Evolutionary conservation across 2,888 invertebrate genomes (phyloP), one percentile per base, ranked within the genome.

Genomic region (Drosophila antonietae): DNA sequence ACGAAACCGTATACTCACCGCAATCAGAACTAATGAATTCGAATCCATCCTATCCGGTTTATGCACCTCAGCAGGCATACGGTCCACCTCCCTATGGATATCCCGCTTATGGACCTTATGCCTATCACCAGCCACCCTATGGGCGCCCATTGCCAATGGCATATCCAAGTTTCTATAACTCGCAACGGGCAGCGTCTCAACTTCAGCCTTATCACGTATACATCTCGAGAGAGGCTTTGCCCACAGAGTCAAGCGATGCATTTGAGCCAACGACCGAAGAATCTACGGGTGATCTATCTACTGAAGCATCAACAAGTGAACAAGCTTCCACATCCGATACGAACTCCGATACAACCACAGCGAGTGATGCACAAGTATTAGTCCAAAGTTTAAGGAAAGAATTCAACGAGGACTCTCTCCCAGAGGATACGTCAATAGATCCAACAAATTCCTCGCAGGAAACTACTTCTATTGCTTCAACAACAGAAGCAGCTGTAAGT

Each of bases 141-240:
- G 37, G 65, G 35, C 53, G 10, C 0, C 23, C 53, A 4, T 9
- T 23, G 35, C 37, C 61, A 23, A 23, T 49, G 39, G n/a, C 39
- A 3, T 58, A 67, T 51, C 14, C 10, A 3, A 18, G 5, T 33
- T 1, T n/a, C 5, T 67, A 49, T 28, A 23, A 47, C 15, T 43
- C 41, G 15, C 23, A 5, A 47, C 46, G 10, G 44, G 33, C n/a
- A 1, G 39, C 33, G 1, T 15, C 62, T 12, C 55, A 47, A 23
- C 15, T 31, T 8, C 43, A 47, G 1, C 57, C 68, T 2, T 74
- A 68, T 46, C 47, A 23, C 4, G 10, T 59, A 0, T 41, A 51
- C 7, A 78, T 73, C 2, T 62, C 64, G 12, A 68, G 78, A 10
- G 47, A 51, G 15, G 1, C 23, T 14, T 28, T 78, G 31, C 68